Conservation (phyloP, 2,797 vertebrate species). For the Tolypeutes matacus region DNA sequence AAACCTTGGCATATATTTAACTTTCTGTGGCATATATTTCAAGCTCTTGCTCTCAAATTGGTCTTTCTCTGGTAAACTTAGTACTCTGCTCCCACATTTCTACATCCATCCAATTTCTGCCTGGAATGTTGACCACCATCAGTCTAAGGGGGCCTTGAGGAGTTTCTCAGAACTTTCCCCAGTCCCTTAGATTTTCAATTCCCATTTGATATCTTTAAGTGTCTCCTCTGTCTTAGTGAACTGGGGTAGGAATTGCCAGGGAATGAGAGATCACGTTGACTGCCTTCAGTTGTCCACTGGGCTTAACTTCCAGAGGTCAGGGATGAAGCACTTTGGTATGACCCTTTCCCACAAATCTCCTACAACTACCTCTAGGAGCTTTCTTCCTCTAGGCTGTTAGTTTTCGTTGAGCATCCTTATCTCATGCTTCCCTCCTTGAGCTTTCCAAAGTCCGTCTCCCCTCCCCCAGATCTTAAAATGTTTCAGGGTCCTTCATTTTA, state of each 20-base stretch:
- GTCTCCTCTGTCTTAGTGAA: neutral
- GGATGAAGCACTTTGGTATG: neutral
- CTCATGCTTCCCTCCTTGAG: neutral
- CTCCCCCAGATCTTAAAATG: neutral
- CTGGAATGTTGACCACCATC: neutral
- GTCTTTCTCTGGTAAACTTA: neutral
- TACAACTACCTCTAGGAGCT: neutral
- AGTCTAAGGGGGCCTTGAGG: neutral
- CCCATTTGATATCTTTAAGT: neutral
- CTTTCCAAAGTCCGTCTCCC: neutral
- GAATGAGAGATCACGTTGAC: neutral
- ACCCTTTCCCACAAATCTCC: neutral
- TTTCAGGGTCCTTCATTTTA: neutral
- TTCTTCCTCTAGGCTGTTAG: neutral
- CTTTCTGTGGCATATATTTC: neutral
- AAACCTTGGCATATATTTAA: neutral
- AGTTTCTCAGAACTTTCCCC: neutral
- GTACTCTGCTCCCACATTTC: neutral
- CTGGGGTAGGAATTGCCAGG: neutral
- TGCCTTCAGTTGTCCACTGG: neutral
- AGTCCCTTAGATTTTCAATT: neutral
- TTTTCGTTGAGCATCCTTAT: neutral
- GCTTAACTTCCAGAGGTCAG: neutral
- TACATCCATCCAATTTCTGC: neutral
- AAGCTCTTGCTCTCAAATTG: neutral